These are phyloP conservation scores for Echiichthys vipera DNA, from an alignment of 2,797 vertebrate species.

Conservation along the genomic window DNA sequence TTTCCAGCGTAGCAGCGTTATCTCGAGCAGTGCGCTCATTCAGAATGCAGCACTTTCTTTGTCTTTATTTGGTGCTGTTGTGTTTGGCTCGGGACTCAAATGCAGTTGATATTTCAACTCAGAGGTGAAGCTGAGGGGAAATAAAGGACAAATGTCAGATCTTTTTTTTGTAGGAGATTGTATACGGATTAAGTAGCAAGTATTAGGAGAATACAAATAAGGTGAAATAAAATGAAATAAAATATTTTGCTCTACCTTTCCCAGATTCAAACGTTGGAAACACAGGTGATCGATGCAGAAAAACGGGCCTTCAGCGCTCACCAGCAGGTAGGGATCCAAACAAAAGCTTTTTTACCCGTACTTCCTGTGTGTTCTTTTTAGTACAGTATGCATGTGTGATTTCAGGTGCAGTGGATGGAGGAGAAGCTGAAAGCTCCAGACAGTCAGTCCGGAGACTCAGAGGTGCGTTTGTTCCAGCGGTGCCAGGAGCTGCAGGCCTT, in stretches of 20 bases:
- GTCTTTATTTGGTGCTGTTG: slow-evolving; percentile 61
- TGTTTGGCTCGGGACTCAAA: slow-evolving; percentile 35
- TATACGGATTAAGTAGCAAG: background rate
- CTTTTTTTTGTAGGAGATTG: too few species aligned
- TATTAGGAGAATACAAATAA: background rate
- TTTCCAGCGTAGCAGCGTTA: slow-evolving; percentile 23
- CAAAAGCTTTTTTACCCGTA: background rate
- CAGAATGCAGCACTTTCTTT: slow-evolving; percentile 23
- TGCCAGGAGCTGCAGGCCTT: slow-evolving; percentile 92
- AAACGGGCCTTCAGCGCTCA: slow-evolving; percentile 91
- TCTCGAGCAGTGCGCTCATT: slow-evolving; percentile 29
- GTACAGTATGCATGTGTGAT: background rate
- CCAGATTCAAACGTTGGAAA: slow-evolving; percentile 97
- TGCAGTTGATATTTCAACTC: slow-evolving; percentile 34
- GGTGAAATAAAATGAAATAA: background rate
- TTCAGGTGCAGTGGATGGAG: slow-evolving; percentile 96
- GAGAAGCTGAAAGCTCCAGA: slow-evolving; percentile 94
- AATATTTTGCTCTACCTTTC: slow-evolving; percentile 13
- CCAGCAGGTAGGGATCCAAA: slow-evolving; percentile 87
- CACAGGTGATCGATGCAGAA: slow-evolving; percentile 93
- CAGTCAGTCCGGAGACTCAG: slow-evolving; percentile 90
- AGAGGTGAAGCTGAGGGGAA: slow-evolving; percentile 6
- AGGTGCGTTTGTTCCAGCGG: slow-evolving; percentile 89
- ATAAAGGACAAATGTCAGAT: slow-evolving; percentile 1
- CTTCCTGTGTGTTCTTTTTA: background rate